These are phyloP conservation scores for Metallyticus violacea DNA, from an alignment of 2,888 invertebrate genomes.

Conservation along the genomic window DNA sequence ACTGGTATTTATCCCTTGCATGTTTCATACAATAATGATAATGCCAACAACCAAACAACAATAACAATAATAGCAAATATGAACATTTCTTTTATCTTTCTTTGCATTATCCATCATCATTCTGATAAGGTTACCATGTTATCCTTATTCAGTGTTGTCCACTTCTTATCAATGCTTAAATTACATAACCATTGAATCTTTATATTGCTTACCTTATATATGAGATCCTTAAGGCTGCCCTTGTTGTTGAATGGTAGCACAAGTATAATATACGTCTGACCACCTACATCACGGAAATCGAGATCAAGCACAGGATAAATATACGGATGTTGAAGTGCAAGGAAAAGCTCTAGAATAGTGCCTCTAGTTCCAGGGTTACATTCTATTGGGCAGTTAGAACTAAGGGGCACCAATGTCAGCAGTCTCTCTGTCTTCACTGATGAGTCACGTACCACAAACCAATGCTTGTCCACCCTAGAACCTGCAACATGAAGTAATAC, in stretches of 20 bases:
- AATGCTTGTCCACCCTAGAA: slow-evolving; percentile 80
- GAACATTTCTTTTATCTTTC: no score
- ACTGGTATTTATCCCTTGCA: no score
- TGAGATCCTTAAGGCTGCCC: slow-evolving; percentile 86
- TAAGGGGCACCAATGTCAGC: slow-evolving; percentile 65
- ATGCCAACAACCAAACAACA: no score
- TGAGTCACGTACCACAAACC: slow-evolving; percentile 86
- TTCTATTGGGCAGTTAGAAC: slow-evolving; percentile 64
- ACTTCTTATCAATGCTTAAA: no score
- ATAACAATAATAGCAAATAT: no score
- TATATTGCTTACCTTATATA: slow-evolving; percentile 70
- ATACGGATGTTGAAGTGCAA: slow-evolving; percentile 87
- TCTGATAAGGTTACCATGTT: no score
- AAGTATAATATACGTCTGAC: slow-evolving; percentile 61
- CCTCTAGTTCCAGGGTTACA: slow-evolving; percentile 63
- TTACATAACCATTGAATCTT: no score
- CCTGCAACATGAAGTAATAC: slow-evolving; percentile 55
- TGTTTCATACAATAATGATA: no score
- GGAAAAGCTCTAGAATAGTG: slow-evolving; percentile 75
- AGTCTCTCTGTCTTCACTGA: slow-evolving; percentile 75
- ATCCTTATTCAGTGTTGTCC: no score
- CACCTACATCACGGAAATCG: slow-evolving; percentile 59
- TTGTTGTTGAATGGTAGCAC: slow-evolving; percentile 80
- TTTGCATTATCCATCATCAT: no score
- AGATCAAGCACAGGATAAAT: slow-evolving; percentile 86